Conservation (phyloP, 2,888 invertebrate species). For the Pyralis farinalis region DNA sequence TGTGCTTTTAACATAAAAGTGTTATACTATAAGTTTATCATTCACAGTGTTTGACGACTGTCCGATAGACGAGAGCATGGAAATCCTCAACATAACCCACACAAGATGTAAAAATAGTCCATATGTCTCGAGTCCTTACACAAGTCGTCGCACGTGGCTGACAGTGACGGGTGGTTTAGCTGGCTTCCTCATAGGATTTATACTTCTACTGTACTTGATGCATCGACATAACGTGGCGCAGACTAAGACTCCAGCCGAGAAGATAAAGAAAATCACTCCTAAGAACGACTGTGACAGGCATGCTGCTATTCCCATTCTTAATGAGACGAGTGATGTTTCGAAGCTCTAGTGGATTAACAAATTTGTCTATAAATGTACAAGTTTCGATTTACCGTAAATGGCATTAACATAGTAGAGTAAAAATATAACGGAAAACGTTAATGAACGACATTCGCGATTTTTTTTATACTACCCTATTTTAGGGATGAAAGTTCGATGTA, state of each 20-base stretch:
- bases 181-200: constrained; percentile 69
- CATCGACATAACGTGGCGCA: constrained; percentile 70
- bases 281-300: constrained; percentile 41
- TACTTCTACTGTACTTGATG: constrained; percentile 67
- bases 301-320: constrained; percentile 46
- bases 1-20: too few species aligned
- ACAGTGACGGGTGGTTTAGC: constrained; percentile 66
- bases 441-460: too few species aligned
- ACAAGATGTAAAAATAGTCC: constrained; percentile 50
- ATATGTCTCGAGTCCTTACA: constrained; percentile 27
- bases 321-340: constrained; percentile 25
- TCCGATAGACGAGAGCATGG: constrained; percentile 31
- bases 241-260: constrained; percentile 53
- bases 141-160: constrained; percentile 65
- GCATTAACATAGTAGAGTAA: too few species aligned
- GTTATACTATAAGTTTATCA: constrained; percentile 1
- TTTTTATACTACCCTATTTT: too few species aligned
- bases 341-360: constrained; percentile 13
- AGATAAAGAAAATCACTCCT: constrained; percentile 42
- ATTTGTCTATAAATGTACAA: too few species aligned
- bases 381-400: too few species aligned
- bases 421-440: too few species aligned
- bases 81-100: constrained; percentile 47
- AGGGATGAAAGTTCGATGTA: too few species aligned
- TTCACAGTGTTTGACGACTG: constrained; percentile 63